These are phyloP conservation scores for Ardeotis arabs DNA, from an alignment of 2,113 vertebrate genomes.

Conservation along the genomic window DNA sequence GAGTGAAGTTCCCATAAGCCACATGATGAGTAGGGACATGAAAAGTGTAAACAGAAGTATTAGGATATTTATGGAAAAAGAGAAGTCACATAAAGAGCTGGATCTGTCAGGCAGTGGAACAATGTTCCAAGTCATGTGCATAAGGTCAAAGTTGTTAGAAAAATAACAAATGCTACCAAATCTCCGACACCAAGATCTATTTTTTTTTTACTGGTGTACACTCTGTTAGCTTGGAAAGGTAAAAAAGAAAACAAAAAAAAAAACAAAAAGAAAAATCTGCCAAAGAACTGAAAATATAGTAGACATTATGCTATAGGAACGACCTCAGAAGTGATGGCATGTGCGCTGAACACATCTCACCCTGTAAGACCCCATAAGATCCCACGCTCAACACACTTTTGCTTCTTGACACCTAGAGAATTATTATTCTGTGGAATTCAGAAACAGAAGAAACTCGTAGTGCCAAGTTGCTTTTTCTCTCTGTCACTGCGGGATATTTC, in stretches of 20 bases:
- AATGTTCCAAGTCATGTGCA: not conserved
- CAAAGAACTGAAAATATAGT: not conserved
- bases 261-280: not conserved
- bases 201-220: slow-evolving; percentile 2
- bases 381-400: not conserved
- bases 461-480: not conserved
- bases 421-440: not conserved
- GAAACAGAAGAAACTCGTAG: not conserved
- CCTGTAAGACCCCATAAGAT: not conserved
- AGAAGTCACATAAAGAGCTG: not conserved
- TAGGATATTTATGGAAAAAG: not conserved
- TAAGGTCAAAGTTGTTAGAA: slow-evolving; percentile 29
- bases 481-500: not conserved
- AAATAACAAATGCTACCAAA: not conserved
- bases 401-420: not conserved
- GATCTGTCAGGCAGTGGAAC: slow-evolving; percentile 5
- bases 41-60: slow-evolving; percentile 20
- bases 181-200: not conserved
- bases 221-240: not conserved
- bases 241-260: not conserved
- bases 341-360: not conserved
- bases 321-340: not conserved
- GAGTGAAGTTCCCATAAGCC: not conserved
- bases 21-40: not conserved
- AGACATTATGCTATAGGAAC: not conserved